Conservation (phyloP, 1,140 invertebrate genomes). For the Stegodyphus dumicola region DNA sequence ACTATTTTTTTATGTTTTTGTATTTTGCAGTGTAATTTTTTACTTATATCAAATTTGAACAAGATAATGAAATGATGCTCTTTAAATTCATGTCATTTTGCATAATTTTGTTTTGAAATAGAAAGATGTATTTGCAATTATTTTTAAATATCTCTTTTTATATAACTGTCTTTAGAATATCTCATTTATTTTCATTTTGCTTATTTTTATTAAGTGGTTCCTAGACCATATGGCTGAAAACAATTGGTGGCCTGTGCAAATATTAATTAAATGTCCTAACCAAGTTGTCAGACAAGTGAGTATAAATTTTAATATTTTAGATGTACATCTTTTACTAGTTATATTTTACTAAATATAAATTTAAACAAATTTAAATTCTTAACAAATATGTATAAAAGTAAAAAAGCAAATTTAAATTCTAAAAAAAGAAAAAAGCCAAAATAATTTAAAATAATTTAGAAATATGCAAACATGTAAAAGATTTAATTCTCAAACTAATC, state of each 20-base stretch:
- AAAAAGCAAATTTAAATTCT: no score
- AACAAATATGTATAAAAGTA: no score
- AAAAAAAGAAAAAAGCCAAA: no score
- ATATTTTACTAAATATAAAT: not conserved
- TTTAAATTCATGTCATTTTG: not conserved
- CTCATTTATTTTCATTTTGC: conserved; percentile 50
- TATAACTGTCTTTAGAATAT: not conserved
- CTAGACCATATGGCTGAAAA: conserved; percentile 90
- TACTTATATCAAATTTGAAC: no score
- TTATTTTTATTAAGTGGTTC: conserved; percentile 76
- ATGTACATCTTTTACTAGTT: not conserved
- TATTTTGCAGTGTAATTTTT: no score
- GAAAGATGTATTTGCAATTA: no score
- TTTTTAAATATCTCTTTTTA: no score
- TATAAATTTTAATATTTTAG: not conserved
- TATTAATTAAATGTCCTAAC: conserved; percentile 94
- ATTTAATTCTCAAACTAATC: no score
- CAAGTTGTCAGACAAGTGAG: conserved; percentile 92
- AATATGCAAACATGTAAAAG: no score
- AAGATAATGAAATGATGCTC: no score
- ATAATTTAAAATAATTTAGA: no score
- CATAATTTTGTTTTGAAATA: not conserved
- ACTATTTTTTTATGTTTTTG: not conserved
- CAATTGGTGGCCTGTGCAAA: conserved; percentile 95
- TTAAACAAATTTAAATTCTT: not conserved